Conservation (phyloP, 2,797 vertebrate species). For the Fistularia commersonii region DNA sequence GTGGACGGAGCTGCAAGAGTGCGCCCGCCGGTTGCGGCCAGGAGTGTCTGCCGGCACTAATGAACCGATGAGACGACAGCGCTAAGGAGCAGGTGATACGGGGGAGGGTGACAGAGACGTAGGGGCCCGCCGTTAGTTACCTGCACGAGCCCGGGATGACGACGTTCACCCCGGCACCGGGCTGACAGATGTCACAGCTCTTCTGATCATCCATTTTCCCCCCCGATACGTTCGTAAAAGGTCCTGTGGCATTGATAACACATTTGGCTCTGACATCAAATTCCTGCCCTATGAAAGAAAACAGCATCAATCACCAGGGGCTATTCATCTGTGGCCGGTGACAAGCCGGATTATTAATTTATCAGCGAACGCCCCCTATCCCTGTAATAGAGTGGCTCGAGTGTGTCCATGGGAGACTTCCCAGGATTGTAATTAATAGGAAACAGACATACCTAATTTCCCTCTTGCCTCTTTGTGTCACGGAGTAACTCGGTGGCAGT, state of each 20-base stretch:
- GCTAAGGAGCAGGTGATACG: constrained; percentile 66
- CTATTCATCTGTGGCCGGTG: constrained; percentile 81
- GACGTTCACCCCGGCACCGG: constrained; percentile 87
- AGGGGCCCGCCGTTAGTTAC: constrained; percentile 84
- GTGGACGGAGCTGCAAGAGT: constrained; percentile 71
- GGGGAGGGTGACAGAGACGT: constrained; percentile 82
- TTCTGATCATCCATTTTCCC: constrained; percentile 92
- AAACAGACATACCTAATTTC: constrained; percentile 85
- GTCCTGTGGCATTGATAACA: constrained; percentile 98
- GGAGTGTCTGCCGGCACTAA: constrained; percentile 51
- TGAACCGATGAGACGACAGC: constrained; percentile 62
- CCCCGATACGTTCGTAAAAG: constrained; percentile 91
- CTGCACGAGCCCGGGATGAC: constrained; percentile 95
- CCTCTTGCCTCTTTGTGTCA: constrained; percentile 80
- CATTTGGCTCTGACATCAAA: constrained; percentile 98
- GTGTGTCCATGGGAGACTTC: constrained; percentile 81
- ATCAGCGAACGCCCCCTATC: constrained; percentile 78
- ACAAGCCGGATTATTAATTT: constrained; percentile 84
- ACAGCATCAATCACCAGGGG: constrained; percentile 84
- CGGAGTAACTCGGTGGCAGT: constrained; percentile 67
- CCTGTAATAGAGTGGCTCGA: constrained; percentile 74
- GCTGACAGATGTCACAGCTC: constrained; percentile 89
- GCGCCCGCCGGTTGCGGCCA: constrained; percentile 59
- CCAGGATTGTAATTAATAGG: constrained; percentile 85
- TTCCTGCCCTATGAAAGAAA: constrained; percentile 93